phyloP scores from a whole-genome alignment of 2,888 invertebrate species.

The Melanostoma mellinum region DNA sequence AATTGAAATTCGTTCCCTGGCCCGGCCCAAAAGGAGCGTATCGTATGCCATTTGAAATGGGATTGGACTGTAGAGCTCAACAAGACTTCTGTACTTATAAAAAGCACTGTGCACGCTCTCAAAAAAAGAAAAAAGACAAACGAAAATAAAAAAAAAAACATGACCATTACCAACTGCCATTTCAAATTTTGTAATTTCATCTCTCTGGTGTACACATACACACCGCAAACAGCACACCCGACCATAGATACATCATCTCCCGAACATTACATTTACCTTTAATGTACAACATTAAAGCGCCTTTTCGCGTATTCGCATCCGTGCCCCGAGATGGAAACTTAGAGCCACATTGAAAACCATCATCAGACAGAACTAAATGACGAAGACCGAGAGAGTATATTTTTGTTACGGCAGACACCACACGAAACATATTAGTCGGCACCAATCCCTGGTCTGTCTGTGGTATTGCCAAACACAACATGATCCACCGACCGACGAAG shows the following conservation, averaged over 20 bases:
- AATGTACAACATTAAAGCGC: constrained; percentile 62
- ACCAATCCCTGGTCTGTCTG: constrained; percentile 50
- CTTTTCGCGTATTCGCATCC: constrained; percentile 47
- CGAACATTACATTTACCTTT: constrained; percentile 56
- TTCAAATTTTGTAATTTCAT: constrained; percentile 69
- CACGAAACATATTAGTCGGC: constrained; percentile 54
- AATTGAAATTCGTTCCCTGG: constrained; percentile 63
- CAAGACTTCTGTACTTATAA: constrained; percentile 17
- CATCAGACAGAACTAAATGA: constrained; percentile 50
- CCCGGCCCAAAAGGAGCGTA: constrained; percentile 64
- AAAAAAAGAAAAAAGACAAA: neutral
- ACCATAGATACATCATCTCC: constrained; percentile 55
- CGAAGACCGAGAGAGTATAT: constrained; percentile 33
- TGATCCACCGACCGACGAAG: constrained; percentile 1
- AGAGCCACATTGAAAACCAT: constrained; percentile 28
- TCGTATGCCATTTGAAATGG: constrained; percentile 57
- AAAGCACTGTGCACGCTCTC: constrained; percentile 10
- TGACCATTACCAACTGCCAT: constrained; percentile 66
- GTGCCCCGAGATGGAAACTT: constrained; percentile 7
- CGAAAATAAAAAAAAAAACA: constrained; percentile 19
- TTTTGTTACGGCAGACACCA: constrained; percentile 46
- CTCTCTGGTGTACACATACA: constrained; percentile 26
- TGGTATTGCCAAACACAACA: constrained; percentile 8
- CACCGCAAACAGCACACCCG: constrained; percentile 15
- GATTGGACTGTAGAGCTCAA: constrained; percentile 6